phyloP scores from a whole-genome alignment of 2,113 vertebrate species.

The Cololabis saira region DNA sequence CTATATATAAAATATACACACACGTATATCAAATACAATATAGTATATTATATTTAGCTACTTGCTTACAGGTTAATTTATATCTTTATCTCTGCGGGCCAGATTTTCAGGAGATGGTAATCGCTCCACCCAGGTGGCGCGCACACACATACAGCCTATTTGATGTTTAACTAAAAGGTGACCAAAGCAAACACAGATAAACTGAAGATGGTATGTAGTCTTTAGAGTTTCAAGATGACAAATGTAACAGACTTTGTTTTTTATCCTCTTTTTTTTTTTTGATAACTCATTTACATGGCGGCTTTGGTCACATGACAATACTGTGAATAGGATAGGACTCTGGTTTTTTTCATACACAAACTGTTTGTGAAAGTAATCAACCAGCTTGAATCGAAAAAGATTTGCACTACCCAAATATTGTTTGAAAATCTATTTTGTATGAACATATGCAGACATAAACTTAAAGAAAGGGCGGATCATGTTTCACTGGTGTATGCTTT shows the following conservation, averaged over 20 bases:
- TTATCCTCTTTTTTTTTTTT: slow-evolving; percentile 50
- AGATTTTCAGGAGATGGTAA: slow-evolving; percentile 67
- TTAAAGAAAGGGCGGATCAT: slow-evolving; percentile 87
- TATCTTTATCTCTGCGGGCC: slow-evolving; percentile 67
- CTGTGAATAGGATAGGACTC: slow-evolving; percentile 77
- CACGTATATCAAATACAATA: no score
- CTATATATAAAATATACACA: no score
- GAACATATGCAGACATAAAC: slow-evolving; percentile 87
- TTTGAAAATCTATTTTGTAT: slow-evolving; percentile 96
- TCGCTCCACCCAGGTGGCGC: slow-evolving; percentile 30
- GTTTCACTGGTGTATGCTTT: slow-evolving; percentile 91
- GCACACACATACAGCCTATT: slow-evolving; percentile 56
- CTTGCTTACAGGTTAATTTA: slow-evolving; percentile 61
- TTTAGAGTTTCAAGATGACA: slow-evolving; percentile 45
- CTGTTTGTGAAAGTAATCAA: slow-evolving; percentile 84
- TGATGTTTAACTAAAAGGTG: slow-evolving; percentile 66
- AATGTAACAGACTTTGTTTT: slow-evolving; percentile 56
- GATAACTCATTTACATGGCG: slow-evolving; percentile 27
- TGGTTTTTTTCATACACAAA: slow-evolving; percentile 72
- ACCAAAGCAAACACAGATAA: slow-evolving; percentile 74
- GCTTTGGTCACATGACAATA: slow-evolving; percentile 73
- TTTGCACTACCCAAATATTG: slow-evolving; percentile 83
- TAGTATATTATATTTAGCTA: slow-evolving; percentile 62
- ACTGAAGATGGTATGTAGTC: slow-evolving; percentile 27
- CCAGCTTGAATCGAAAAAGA: slow-evolving; percentile 73